Conservation (phyloP, 1,140 invertebrate species). For the Acyrthosiphon pisum region DNA sequence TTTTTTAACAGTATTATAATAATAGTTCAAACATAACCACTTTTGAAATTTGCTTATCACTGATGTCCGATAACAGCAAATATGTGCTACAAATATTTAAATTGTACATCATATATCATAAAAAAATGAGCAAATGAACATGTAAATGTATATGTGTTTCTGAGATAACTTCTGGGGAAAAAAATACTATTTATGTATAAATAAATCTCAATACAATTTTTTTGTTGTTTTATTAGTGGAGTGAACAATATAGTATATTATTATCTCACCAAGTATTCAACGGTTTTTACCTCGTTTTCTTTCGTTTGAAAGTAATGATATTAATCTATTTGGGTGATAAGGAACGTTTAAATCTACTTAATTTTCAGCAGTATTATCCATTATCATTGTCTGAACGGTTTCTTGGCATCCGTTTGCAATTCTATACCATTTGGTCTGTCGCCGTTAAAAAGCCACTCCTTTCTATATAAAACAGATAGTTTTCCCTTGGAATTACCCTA, state of each 20-base stretch:
- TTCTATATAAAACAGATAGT: not conserved
- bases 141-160: not conserved
- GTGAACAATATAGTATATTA: not conserved
- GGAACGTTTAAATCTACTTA: slow-evolving; percentile 14
- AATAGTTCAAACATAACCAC: not conserved
- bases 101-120: not conserved
- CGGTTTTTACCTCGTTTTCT: not conserved
- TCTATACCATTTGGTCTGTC: not conserved
- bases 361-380: slow-evolving; percentile 11
- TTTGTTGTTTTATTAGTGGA: not conserved
- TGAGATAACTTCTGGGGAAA: not conserved
- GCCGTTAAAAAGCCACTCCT: slow-evolving; percentile 13
- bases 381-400: slow-evolving; percentile 41
- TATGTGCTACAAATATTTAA: not conserved
- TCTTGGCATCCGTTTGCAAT: slow-evolving; percentile 27
- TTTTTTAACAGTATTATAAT: too few relatives aligned
- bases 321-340: slow-evolving; percentile 27
- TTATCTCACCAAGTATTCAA: not conserved
- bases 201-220: not conserved
- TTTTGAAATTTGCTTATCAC: not conserved
- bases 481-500: not conserved
- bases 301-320: slow-evolving; percentile 30
- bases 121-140: not conserved
- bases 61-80: not conserved
- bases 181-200: not conserved